Base-by-base conservation (phyloP, 2,797 vertebrate genomes). In the Octomys mimax region DNA sequence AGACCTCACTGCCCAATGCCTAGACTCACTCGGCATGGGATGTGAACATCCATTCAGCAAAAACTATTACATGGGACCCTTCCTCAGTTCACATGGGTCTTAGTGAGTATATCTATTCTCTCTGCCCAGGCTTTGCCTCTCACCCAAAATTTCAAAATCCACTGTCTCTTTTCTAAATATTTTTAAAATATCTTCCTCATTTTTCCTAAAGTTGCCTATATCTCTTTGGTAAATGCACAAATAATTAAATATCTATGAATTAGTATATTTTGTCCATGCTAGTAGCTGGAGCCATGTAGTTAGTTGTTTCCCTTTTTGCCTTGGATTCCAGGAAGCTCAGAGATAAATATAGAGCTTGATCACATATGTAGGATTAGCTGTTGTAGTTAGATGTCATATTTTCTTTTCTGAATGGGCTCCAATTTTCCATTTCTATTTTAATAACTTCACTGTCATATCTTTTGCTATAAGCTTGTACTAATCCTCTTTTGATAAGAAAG, bases 311-410 rank as follows among this genome's bases (percentile, higher is more conserved):
- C 80, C 64, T 87, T 95, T 94, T 91, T 49, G 52, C 28, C 49
- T 89, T 93, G 89, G 52, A 77, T 87, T 96, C 80, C 61, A 95
- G 91, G 87, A 97, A 95, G 75, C 82, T 89, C 79, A 12, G 64
- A 90, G 64, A 89, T 84, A 88, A 94, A 95, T 78, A 78, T 89
- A 85, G 64, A 88, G 12, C 14, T 85, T 95, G 62, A 54, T 93
- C 59, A 92, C 68, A 90, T 54, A 92, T 64, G 4, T 75, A 73
- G 96, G 70, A 61, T 62, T 94, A 81, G 28, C 64, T 36, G 31
- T 21, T 88, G 4, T 49, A 28, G 49, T 89, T 87, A 89, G 64
- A 89, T 66, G 57, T 31, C 85, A 16, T 87, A 91, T 89, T 92
- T 39, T 85, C 61, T 92, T 93, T 94, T 95, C 70, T 81, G 82